Percentiles rank a stretch among this genome's conserved stretches.
These are phyloP conservation scores for Entelurus aequoreus DNA, from an alignment of 2,113 vertebrate species.

Conservation along the genomic window DNA sequence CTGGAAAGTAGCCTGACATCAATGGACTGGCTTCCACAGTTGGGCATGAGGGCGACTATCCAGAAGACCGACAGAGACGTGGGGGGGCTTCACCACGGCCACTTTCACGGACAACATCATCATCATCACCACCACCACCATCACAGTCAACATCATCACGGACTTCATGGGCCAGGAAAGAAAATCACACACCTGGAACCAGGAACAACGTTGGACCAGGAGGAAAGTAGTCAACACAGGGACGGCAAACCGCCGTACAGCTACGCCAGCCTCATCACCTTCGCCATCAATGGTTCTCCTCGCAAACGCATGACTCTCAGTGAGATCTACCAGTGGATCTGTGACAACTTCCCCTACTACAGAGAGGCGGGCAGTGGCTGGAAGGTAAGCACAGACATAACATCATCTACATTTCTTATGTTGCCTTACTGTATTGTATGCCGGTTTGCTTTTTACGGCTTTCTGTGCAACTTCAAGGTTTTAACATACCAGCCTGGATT, in stretches of 20 bases:
- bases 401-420: background rate
- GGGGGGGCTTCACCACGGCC: constrained; percentile 50
- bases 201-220: constrained; percentile 83
- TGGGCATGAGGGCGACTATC: constrained; percentile 84
- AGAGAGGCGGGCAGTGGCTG: constrained; percentile 89
- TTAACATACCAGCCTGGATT: background rate
- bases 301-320: constrained; percentile 92
- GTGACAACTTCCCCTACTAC: constrained; percentile 90
- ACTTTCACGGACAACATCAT: constrained; percentile 53
- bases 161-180: constrained; percentile 72
- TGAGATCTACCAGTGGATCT: constrained; percentile 86
- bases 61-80: constrained; percentile 75
- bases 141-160: constrained; percentile 45
- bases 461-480: background rate
- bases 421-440: background rate
- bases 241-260: constrained; percentile 91
- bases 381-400: constrained; percentile 76
- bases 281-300: constrained; percentile 87
- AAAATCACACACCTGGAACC: constrained; percentile 79
- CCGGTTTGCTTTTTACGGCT: too few species aligned
- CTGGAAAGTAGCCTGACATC: constrained; percentile 90
- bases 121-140: constrained; percentile 55
- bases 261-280: constrained; percentile 91
- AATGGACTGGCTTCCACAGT: constrained; percentile 92
- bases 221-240: constrained; percentile 85